Base-by-base conservation (phyloP, 2,113 vertebrate genomes). In the Phrynosoma platyrhinos region DNA sequence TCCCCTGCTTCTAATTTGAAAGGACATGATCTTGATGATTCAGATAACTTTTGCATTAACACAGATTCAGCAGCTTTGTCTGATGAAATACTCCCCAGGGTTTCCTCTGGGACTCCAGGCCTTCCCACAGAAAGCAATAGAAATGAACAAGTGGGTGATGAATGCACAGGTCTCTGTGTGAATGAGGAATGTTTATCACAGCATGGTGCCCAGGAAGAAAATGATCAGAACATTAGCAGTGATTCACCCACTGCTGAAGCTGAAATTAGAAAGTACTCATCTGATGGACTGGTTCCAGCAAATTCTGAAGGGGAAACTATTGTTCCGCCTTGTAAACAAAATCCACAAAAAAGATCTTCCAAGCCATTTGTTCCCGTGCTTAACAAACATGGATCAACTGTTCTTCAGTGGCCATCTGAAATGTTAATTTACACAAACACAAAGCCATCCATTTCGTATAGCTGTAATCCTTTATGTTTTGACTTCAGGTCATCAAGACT, bases 361-460 rank as follows among this genome's bases (percentile, higher is more conserved):
- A 93, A 96, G 14, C 97, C 97, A 1, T 98, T 98, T 90, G 94
- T 97, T 87, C 97, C 98, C 0, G 98, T 98, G 18, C 89, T 98
- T 80, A 98, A 96, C 92, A 98, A 97, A 94, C 94, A 97, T 13
- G 96, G 97, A 7, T 97, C 96, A 25, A 98, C 96, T n/a, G 87
- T 98, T 89, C 97, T 98, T 92, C 98, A 98, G 85, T 98, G 98
- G 98, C 98, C 98, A 30, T 97, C 98, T 0, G 98, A 98, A 95
- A 98, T 98, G 98, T 91, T 98, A 76, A 92, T 93, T 85, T 98
- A 97, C 79, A 98, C 98, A 14, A 95, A 82, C 76, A 97, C 97
- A 18, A 94, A 96, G 66, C 98, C 98, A n/a, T 96, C 97, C 0
- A 88, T 98, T 92, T 98, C 98, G 10, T 98, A 98, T 0, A 98